Percentiles rank a stretch among this genome's conserved stretches.
Conservation (phyloP, 1,140 invertebrate genomes). For the Pseudomyrmex pallidus region DNA sequence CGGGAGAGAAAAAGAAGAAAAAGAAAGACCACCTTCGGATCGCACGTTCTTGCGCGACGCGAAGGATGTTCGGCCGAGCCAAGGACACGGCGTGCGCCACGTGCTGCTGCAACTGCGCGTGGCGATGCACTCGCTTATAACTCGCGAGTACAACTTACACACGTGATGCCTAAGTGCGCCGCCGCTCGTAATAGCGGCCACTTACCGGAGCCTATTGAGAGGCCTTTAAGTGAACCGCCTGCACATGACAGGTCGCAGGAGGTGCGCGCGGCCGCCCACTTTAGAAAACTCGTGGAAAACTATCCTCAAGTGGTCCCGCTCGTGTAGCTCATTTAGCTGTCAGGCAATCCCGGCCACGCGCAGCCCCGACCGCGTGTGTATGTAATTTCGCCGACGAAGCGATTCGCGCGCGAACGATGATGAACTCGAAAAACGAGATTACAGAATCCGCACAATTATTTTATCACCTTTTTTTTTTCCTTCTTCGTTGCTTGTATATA, state of each 20-base stretch:
- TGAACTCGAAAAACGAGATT: background rate
- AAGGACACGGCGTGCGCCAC: conserved; percentile 44
- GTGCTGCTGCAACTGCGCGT: conserved; percentile 33
- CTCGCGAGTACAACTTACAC: conserved; percentile 21
- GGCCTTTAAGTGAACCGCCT: conserved; percentile 51
- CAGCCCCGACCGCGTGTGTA: background rate
- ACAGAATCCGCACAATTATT: too few relatives aligned
- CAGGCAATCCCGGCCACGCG: conserved; percentile 24
- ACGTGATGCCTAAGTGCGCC: conserved; percentile 41
- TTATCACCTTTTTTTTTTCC: too few relatives aligned
- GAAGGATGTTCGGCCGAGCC: conserved; percentile 31
- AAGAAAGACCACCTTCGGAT: too few relatives aligned
- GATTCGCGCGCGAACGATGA: conserved; percentile 9
- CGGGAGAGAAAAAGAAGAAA: too few relatives aligned
- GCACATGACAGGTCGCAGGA: conserved; percentile 23
- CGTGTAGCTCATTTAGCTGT: conserved; percentile 34
- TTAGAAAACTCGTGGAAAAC: conserved; percentile 57
- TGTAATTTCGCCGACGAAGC: background rate
- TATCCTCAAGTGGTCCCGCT: conserved; percentile 42
- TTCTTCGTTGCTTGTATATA: too few relatives aligned
- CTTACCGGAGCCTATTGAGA: conserved; percentile 41
- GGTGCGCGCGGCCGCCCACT: conserved; percentile 28
- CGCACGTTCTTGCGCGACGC: conserved; percentile 25
- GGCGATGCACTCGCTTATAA: conserved; percentile 48
- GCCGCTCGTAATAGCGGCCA: conserved; percentile 53